Conservation (phyloP, 2,888 invertebrate species). For the Coleophora flavipennella region DNA sequence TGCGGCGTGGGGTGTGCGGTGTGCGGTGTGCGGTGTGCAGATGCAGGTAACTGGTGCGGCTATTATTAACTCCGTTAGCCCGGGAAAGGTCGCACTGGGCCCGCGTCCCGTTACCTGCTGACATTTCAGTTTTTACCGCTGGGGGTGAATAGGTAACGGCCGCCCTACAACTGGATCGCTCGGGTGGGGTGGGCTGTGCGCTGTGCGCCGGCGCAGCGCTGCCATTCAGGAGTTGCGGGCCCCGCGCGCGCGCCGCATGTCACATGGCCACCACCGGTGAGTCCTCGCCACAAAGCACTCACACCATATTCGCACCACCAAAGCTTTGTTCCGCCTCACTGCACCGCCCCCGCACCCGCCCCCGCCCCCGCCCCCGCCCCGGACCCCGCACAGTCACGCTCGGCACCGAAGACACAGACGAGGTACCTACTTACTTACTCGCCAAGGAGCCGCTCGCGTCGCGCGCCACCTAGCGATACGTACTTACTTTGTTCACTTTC, state of each 20-base stretch:
- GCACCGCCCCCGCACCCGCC: not conserved
- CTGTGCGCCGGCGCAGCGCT: slow-evolving; percentile 7
- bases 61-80: slow-evolving; percentile 6
- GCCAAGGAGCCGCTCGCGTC: no score
- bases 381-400: not conserved
- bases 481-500: not conserved
- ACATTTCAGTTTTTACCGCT: slow-evolving; percentile 48
- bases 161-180: slow-evolving; percentile 9
- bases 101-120: slow-evolving; percentile 34
- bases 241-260: slow-evolving; percentile 15
- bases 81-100: slow-evolving; percentile 5
- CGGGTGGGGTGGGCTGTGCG: slow-evolving; percentile 14
- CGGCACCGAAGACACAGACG: not conserved
- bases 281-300: slow-evolving; percentile 13
- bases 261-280: slow-evolving; percentile 46
- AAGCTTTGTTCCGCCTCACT: not conserved
- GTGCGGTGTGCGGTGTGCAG: no score
- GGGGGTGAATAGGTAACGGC: slow-evolving; percentile 22
- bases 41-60: slow-evolving; percentile 9
- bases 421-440: no score
- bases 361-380: not conserved
- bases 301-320: not conserved
- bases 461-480: no score
- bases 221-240: slow-evolving; percentile 17
- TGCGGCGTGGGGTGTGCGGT: no score